Evolutionary conservation across 2,113 vertebrate species (phyloP).

Genomic region (Alexandromys fortis): DNA sequence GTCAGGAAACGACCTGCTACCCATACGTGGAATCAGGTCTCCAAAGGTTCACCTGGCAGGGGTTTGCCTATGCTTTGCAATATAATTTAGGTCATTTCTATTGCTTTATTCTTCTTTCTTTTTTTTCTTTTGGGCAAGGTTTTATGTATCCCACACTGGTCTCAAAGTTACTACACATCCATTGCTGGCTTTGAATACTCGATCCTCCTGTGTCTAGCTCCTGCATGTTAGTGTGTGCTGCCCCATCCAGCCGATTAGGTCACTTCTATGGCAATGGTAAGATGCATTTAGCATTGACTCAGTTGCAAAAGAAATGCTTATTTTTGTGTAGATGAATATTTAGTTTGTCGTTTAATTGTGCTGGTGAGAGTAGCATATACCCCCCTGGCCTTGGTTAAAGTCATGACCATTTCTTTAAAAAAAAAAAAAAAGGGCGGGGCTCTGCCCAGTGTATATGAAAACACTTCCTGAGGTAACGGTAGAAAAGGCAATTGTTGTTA

Average conservation of each 20-base stretch:
- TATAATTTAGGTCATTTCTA: constrained; percentile 41
- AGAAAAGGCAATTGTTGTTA: not conserved
- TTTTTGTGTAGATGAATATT: not conserved
- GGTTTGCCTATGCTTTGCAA: constrained; percentile 14
- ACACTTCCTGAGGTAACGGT: not conserved
- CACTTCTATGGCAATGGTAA: not conserved
- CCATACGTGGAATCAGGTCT: constrained; percentile 43
- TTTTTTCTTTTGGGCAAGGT: not conserved
- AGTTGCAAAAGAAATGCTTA: not conserved
- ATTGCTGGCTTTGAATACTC: not conserved
- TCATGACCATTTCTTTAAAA: not conserved
- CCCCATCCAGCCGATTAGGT: no score
- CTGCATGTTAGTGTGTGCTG: no score
- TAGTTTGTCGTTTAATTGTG: not conserved
- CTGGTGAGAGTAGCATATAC: not conserved
- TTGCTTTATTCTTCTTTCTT: not conserved
- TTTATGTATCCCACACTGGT: not conserved
- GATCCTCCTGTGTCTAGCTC: not conserved
- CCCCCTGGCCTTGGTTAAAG: not conserved
- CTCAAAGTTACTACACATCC: not conserved
- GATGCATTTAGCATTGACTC: not conserved
- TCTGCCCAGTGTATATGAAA: not conserved
- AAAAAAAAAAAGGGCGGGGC: not conserved
- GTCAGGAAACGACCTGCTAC: constrained; percentile 6
- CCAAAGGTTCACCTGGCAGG: constrained; percentile 54